Base-by-base conservation (phyloP, 2,888 invertebrate species). In the Acanthopleura granulata region DNA sequence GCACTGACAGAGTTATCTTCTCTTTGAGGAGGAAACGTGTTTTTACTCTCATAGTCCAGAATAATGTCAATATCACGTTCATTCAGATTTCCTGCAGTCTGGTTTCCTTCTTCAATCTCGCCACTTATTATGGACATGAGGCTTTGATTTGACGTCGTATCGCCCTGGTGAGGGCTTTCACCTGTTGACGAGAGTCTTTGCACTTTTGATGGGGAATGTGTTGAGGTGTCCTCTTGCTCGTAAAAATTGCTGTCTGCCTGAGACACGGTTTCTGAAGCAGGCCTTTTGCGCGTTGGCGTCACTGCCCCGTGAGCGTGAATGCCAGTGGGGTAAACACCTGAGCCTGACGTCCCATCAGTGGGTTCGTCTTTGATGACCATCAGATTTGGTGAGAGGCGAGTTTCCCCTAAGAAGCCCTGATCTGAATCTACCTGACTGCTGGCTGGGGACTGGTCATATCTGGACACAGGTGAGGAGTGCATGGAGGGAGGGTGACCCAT, bases 111-210 rank as follows among this genome's bases (percentile, higher is more conserved):
- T 3, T 57, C 57, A 6, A 57, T 57, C n/a, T 22, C 57, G 12
- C 57, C 57, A 22, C 57, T 57, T 18, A 57, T 57, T 57, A 57
- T 57, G 18, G 57, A 57, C 57, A 57, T 57, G 18, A 57, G 22
- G 22, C 57, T 57, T 57, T 57, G 57, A 22, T 57, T 57, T 22
- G 57, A 57, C 4, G 57, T 57, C 6, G 18, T 57, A 6, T 57
- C 57, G 6, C n/a, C 18, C 12, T 3, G 57, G 18, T n/a, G n/a
- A 57, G 57, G 57, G 6, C n/a, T 22, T 18, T 22, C 57, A 22
- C 57, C 57, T n/a, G 57, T 22, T n/a, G 57, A 57, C 22, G 57
- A 57, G 57, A 57, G 57, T 57, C 57, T 57, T 57, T 57, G 18
- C 3, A 57, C 57, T 57, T 57, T 57, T 18, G 57, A 18, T 6